Percentiles rank a stretch among this genome's conserved stretches.
These are phyloP conservation scores for Steinernema scapterisci DNA, from an alignment of 2,888 invertebrate species.

Conservation along the genomic window DNA sequence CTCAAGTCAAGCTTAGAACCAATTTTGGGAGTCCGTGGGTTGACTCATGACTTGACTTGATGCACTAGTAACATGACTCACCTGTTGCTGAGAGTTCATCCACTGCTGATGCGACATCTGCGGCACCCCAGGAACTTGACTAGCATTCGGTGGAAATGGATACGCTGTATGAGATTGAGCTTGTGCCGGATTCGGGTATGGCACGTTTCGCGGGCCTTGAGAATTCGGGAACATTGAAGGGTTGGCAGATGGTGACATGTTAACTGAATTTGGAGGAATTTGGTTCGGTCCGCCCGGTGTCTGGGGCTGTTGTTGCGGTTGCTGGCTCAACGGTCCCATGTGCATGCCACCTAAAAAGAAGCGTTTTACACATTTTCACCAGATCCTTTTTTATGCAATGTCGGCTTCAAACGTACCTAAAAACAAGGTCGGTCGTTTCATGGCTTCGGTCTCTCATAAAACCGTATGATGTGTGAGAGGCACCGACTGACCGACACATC, in stretches of 20 bases:
- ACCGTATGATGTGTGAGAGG: too few species aligned
- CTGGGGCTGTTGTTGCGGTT: conserved; percentile 17
- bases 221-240: background rate
- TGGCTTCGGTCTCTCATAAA: too few species aligned
- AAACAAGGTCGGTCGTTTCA: too few species aligned
- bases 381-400: too few species aligned
- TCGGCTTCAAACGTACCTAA: too few species aligned
- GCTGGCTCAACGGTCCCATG: conserved; percentile 11
- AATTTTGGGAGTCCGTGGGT: background rate
- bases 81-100: conserved; percentile 13
- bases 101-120: conserved; percentile 9
- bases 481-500: too few species aligned
- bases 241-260: conserved; percentile 10
- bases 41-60: too few species aligned
- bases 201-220: conserved; percentile 1
- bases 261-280: background rate
- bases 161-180: background rate
- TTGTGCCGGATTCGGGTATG: conserved; percentile 11
- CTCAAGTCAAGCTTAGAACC: too few species aligned
- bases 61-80: too few species aligned
- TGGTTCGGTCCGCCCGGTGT: conserved; percentile 21
- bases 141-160: conserved; percentile 3
- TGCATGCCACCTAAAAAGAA: background rate
- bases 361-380: background rate
- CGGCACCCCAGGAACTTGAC: background rate